Conservation (phyloP, 2,113 vertebrate genomes). For the Hoplias malabaricus region DNA sequence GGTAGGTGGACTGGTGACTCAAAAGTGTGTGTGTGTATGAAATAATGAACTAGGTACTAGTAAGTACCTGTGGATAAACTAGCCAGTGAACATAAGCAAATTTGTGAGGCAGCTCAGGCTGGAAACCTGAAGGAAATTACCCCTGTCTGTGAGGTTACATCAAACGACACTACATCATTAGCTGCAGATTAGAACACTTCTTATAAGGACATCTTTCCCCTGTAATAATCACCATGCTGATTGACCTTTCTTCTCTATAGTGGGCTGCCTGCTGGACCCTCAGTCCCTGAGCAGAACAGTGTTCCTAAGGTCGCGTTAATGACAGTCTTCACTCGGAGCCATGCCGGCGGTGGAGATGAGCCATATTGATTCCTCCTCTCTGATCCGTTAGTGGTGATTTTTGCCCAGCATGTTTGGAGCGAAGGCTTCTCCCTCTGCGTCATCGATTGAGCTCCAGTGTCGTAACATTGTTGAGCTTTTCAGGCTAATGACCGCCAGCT, state of each 20-base stretch:
- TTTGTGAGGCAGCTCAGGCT: neutral
- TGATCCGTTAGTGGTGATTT: constrained; percentile 15
- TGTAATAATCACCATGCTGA: constrained; percentile 24
- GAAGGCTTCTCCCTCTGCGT: constrained; percentile 13
- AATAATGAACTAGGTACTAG: too few species aligned
- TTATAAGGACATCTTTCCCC: constrained; percentile 3
- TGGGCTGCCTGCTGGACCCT: neutral
- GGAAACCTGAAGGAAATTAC: neutral
- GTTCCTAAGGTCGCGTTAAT: constrained; percentile 4
- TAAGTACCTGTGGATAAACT: too few species aligned
- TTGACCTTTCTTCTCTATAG: constrained; percentile 31
- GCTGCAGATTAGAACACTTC: neutral
- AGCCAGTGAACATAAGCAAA: neutral
- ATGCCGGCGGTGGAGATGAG: constrained; percentile 27
- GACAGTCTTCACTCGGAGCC: constrained; percentile 20
- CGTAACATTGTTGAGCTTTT: constrained; percentile 36
- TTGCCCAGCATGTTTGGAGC: constrained; percentile 17
- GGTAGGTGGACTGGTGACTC: too few species aligned
- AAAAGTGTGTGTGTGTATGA: too few species aligned
- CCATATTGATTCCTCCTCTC: constrained; percentile 40
- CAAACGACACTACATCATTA: neutral
- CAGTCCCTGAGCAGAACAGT: neutral
- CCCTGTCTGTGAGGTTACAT: neutral
- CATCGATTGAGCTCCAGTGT: constrained; percentile 19
- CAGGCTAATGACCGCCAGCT: constrained; percentile 30